These are phyloP conservation scores for Lysiphlebus fabarum DNA, from an alignment of 1,140 invertebrate species.

Conservation along the genomic window DNA sequence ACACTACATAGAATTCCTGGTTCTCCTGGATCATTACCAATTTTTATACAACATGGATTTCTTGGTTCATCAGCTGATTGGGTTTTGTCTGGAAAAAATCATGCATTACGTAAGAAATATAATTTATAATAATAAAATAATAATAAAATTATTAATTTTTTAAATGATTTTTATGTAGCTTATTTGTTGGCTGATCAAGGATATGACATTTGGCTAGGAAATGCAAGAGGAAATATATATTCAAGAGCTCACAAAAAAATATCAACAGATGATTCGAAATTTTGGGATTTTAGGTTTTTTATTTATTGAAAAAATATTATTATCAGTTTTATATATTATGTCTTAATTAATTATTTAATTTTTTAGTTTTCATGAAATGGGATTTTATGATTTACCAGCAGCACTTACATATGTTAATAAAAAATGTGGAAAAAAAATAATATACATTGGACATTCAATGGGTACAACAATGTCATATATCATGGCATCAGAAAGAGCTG, in stretches of 20 bases:
- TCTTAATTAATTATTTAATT: neutral
- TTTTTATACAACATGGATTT: slow-evolving; percentile 69
- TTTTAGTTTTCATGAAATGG: slow-evolving; percentile 35
- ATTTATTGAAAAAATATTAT: too few relatives aligned
- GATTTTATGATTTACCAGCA: slow-evolving; percentile 60
- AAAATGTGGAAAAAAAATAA: slow-evolving; percentile 27
- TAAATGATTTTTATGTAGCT: slow-evolving; percentile 34
- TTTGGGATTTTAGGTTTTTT: slow-evolving; percentile 55
- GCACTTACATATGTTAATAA: slow-evolving; percentile 55
- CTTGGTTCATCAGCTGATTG: slow-evolving; percentile 39
- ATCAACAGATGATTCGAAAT: slow-evolving; percentile 43
- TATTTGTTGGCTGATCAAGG: slow-evolving; percentile 54
- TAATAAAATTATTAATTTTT: too few relatives aligned
- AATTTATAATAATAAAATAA: too few relatives aligned
- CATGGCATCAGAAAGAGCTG: slow-evolving; percentile 58
- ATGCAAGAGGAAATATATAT: slow-evolving; percentile 55
- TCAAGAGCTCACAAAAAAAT: slow-evolving; percentile 42
- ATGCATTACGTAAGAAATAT: slow-evolving; percentile 60
- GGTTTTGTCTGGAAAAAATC: slow-evolving; percentile 62
- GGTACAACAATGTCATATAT: slow-evolving; percentile 62
- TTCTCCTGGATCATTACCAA: slow-evolving; percentile 40
- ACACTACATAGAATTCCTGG: slow-evolving; percentile 69
- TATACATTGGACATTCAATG: slow-evolving; percentile 65
- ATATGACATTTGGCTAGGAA: slow-evolving; percentile 59
- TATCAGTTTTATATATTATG: neutral